phyloP scores from a whole-genome alignment of 2,888 invertebrate species.

The Aphodius granarius region DNA sequence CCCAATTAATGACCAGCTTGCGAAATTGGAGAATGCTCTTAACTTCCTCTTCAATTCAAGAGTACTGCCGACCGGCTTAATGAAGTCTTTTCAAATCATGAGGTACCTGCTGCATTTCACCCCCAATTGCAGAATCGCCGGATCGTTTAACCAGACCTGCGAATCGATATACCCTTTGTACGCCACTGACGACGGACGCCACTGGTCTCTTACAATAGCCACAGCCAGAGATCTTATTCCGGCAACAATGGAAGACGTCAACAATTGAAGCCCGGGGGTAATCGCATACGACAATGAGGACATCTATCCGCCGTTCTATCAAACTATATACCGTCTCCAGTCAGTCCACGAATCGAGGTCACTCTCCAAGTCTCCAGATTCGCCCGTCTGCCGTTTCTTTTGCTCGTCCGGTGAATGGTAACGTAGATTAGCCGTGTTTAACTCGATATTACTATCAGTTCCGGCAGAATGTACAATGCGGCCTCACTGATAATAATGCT shows the following conservation, averaged over 20 bases:
- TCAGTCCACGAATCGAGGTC: background rate
- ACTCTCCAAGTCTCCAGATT: background rate
- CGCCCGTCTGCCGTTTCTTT: too few species aligned
- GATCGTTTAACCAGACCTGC: background rate
- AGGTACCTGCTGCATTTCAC: background rate
- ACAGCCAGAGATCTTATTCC: conserved; percentile 40
- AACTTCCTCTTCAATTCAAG: background rate
- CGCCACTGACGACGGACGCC: too few species aligned
- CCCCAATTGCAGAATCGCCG: background rate
- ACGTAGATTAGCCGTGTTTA: background rate
- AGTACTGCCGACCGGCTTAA: background rate
- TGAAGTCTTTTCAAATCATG: background rate
- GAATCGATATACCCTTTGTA: conserved; percentile 13
- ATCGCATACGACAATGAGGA: conserved; percentile 47
- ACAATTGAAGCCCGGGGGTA: conserved; percentile 52
- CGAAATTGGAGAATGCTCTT: background rate
- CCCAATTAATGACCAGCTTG: background rate
- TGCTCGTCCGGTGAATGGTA: background rate
- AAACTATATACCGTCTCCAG: background rate
- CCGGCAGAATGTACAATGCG: background rate
- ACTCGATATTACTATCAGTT: background rate
- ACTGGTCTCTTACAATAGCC: background rate
- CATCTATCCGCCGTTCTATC: conserved; percentile 39
- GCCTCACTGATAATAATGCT: background rate
- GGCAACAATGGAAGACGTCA: conserved; percentile 45